phyloP scores from a whole-genome alignment of 2,888 invertebrate genomes.

The Tupiocoris notatus region DNA sequence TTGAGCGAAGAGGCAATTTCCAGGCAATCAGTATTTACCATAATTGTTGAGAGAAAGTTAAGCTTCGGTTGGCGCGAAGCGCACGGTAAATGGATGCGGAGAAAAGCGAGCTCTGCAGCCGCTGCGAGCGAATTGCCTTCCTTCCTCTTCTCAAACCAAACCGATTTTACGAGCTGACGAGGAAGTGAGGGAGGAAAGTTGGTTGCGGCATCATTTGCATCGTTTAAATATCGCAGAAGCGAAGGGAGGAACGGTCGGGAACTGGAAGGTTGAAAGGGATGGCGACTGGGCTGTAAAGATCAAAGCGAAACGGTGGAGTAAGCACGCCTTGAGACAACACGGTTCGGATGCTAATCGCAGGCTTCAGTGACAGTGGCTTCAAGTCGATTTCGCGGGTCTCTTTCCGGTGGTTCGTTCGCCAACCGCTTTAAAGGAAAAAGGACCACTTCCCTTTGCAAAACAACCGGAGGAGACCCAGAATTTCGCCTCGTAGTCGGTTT shows the following conservation, averaged over 20 bases:
- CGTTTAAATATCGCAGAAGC: constrained; percentile 41
- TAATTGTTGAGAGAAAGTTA: constrained; percentile 43
- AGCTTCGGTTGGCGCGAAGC: constrained; percentile 17
- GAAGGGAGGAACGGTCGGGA: too few species aligned
- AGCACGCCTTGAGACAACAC: constrained; percentile 38
- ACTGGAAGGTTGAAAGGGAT: too few species aligned
- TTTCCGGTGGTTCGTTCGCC: background rate
- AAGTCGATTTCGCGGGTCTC: constrained; percentile 27
- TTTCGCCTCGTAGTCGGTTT: background rate
- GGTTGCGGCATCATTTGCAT: constrained; percentile 45
- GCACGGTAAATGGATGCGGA: constrained; percentile 17
- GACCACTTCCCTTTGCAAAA: background rate
- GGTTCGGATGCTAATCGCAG: constrained; percentile 38
- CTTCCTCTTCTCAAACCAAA: constrained; percentile 23
- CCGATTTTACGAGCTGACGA: constrained; percentile 30
- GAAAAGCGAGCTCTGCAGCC: background rate
- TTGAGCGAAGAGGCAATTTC: constrained; percentile 44
- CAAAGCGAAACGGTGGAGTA: constrained; percentile 20
- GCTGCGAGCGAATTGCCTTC: constrained; percentile 32
- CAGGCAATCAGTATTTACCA: constrained; percentile 47
- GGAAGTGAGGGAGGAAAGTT: constrained; percentile 22
- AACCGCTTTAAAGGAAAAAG: background rate
- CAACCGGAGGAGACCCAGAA: background rate
- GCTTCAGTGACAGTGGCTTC: constrained; percentile 36
- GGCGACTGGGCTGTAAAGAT: too few species aligned